These are phyloP conservation scores for Kuschelorhynchus macadamiae DNA, from an alignment of 2,888 invertebrate genomes.

Conservation along the genomic window DNA sequence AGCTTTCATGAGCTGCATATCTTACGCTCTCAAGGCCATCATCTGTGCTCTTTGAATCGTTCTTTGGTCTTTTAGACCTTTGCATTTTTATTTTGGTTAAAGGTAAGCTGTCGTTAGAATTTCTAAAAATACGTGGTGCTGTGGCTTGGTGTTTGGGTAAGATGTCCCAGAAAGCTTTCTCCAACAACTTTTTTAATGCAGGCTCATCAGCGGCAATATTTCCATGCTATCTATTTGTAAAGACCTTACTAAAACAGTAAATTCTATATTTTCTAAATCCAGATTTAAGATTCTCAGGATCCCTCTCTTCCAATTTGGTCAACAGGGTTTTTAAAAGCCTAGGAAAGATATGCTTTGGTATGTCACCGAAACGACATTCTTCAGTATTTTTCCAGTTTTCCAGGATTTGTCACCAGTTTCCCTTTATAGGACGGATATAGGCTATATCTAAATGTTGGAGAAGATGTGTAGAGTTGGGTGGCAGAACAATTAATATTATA, in stretches of 20 bases:
- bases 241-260: slow-evolving; percentile 1
- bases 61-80: no score
- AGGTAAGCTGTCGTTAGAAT: slow-evolving; percentile 5
- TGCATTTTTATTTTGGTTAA: not conserved
- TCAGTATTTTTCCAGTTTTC: slow-evolving; percentile 31
- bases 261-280: slow-evolving; percentile 4
- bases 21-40: no score
- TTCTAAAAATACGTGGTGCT: slow-evolving; percentile 35
- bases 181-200: slow-evolving; percentile 4
- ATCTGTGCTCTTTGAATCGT: no score
- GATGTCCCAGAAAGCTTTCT: slow-evolving; percentile 5
- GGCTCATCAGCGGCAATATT: slow-evolving; percentile 22
- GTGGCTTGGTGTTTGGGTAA: slow-evolving; percentile 20
- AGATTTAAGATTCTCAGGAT: not conserved
- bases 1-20: no score
- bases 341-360: slow-evolving; percentile 16
- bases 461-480: slow-evolving; percentile 23
- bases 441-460: slow-evolving; percentile 32
- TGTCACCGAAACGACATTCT: slow-evolving; percentile 30
- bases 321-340: slow-evolving; percentile 30
- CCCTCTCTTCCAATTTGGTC: slow-evolving; percentile 6
- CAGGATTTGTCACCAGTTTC: slow-evolving; percentile 26
- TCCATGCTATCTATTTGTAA: slow-evolving; percentile 8
- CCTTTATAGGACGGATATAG: not conserved
- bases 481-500: slow-evolving; percentile 24